A percentile compares a stretch with the other conserved stretches of the same genome.
These are phyloP conservation scores for Serinus canaria DNA, from an alignment of 2,113 vertebrate genomes.

Conservation along the genomic window DNA sequence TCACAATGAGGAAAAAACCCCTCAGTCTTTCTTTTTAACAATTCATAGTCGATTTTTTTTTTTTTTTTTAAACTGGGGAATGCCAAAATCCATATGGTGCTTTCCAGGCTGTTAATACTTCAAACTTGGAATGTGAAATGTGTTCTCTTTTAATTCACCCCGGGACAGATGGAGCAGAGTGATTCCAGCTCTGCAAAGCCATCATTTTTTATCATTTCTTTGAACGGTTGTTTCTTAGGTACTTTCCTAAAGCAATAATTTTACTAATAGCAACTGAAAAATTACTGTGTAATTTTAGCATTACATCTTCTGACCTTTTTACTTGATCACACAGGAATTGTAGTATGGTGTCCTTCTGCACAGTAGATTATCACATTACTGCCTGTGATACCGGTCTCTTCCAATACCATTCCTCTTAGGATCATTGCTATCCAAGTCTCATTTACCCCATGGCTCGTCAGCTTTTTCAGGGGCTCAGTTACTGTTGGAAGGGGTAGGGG, in stretches of 20 bases:
- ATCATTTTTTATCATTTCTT: not conserved
- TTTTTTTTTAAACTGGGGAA: not conserved
- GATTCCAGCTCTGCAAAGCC: not conserved
- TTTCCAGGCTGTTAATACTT: constrained; percentile 11
- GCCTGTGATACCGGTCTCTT: not conserved
- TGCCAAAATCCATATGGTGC: not conserved
- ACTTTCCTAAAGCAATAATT: constrained; percentile 41
- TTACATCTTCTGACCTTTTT: constrained; percentile 33
- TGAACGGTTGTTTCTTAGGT: not conserved
- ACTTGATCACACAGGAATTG: not conserved
- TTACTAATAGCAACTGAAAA: constrained; percentile 33
- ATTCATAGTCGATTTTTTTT: not conserved
- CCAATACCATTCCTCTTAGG: not conserved
- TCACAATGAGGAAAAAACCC: not conserved
- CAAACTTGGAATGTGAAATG: not conserved
- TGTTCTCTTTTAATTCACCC: not conserved
- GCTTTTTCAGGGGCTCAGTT: not conserved
- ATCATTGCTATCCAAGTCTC: not conserved
- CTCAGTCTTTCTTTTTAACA: not conserved
- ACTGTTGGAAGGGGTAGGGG: not conserved
- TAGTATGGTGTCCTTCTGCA: constrained; percentile 3
- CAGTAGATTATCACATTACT: not conserved
- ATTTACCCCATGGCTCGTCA: not conserved
- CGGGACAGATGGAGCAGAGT: not conserved
- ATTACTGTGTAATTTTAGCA: constrained; percentile 40